Evolutionary conservation across 2,888 invertebrate genomes (phyloP).

Genomic region (Apotomis turbidana): DNA sequence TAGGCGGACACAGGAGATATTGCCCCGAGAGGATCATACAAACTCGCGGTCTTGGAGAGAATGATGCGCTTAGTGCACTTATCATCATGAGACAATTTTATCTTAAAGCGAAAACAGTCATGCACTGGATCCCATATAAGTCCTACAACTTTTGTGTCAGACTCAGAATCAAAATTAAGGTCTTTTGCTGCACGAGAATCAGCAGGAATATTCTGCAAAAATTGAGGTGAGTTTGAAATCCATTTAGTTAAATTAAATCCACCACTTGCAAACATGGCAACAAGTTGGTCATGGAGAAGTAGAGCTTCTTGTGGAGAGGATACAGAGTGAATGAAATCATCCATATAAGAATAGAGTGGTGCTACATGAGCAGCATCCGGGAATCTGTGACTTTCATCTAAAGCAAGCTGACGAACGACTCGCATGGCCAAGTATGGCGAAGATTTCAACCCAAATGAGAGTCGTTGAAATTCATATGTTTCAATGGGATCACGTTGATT

Average conservation of each 20-base stretch:
- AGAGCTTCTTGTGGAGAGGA: too few relatives aligned
- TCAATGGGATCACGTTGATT: neutral
- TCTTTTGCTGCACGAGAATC: neutral
- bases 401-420: constrained; percentile 36
- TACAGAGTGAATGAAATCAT: constrained; percentile 19
- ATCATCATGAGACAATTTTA: neutral
- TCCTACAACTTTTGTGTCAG: constrained; percentile 22
- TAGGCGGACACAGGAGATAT: constrained; percentile 9
- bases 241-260: constrained; percentile 39
- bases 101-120: constrained; percentile 16
- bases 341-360: constrained; percentile 27
- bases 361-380: constrained; percentile 19
- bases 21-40: constrained; percentile 17
- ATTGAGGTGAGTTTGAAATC: constrained; percentile 21
- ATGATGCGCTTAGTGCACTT: constrained; percentile 25
- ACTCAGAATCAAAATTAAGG: constrained; percentile 24
- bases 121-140: constrained; percentile 15
- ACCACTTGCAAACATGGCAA: constrained; percentile 33
- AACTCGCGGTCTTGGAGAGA: constrained; percentile 15
- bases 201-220: constrained; percentile 18
- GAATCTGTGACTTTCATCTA: neutral
- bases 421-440: constrained; percentile 43
- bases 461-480: constrained; percentile 19
- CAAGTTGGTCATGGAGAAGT: constrained; percentile 25
- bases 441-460: constrained; percentile 25